Conservation (phyloP, 2,797 vertebrate species). For the Hipposideros larvatus region DNA sequence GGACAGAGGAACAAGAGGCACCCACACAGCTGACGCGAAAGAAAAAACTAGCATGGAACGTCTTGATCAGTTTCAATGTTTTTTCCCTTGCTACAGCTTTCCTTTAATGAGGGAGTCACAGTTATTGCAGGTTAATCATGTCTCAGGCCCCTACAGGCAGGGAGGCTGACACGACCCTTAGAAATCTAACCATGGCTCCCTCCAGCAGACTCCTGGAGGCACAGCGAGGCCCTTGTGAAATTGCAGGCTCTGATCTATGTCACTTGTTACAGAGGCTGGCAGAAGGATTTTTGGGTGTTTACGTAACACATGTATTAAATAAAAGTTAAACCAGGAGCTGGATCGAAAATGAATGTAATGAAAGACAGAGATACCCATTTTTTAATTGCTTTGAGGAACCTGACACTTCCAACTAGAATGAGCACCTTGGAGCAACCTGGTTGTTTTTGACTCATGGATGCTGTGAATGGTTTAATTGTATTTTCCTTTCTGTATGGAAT, state of each 20-base stretch:
- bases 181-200: not conserved
- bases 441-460: not conserved
- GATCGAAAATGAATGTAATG: not conserved
- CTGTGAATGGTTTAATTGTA: not conserved
- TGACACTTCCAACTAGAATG: not conserved
- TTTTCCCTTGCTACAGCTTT: conserved; percentile 31
- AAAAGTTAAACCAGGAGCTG: conserved; percentile 22
- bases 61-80: not conserved
- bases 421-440: not conserved
- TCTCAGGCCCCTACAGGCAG: conserved; percentile 22
- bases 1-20: conserved; percentile 84
- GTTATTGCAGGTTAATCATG: conserved; percentile 61
- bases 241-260: not conserved
- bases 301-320: conserved; percentile 29
- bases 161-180: conserved; percentile 40
- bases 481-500: not conserved
- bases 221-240: not conserved
- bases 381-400: not conserved
- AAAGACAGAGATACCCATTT: not conserved
- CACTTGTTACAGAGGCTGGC: not conserved
- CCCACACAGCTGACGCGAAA: conserved; percentile 79
- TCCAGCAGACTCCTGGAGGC: not conserved
- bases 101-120: conserved; percentile 52
- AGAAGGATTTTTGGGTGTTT: not conserved
- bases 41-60: not conserved